Evolutionary conservation across 2,113 vertebrate genomes (phyloP).

Genomic region (Eudyptes chrysolophus): DNA sequence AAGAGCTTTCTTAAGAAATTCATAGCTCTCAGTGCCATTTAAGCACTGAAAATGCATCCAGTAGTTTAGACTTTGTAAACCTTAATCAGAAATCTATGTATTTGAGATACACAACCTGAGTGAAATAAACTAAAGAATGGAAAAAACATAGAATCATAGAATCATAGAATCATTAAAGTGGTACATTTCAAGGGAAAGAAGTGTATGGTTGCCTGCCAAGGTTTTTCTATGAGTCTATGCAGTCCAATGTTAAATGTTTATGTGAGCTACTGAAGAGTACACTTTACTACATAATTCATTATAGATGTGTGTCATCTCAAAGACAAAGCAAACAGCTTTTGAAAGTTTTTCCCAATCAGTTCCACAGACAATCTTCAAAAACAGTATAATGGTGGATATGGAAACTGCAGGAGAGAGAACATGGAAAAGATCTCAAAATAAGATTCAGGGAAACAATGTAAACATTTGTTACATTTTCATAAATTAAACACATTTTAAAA

Average conservation of each 20-base stretch:
- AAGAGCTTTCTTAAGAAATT: not conserved
- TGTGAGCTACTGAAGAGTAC: not conserved
- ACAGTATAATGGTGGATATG: not conserved
- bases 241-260: not conserved
- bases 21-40: not conserved
- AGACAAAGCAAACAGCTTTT: not conserved
- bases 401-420: not conserved
- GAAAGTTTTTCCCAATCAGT: not conserved
- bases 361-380: not conserved
- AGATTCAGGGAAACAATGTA: not conserved
- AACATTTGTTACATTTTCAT: not conserved
- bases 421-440: not conserved
- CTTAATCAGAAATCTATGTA: not conserved
- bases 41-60: not conserved
- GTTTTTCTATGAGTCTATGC: not conserved
- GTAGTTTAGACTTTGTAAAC: not conserved
- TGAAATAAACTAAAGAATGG: not conserved
- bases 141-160: not conserved
- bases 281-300: not conserved
- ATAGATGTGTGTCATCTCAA: not conserved
- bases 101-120: not conserved
- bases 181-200: not conserved
- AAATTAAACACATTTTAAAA: not conserved
- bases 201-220: not conserved
- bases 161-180: too few species aligned